phyloP scores from a whole-genome alignment of 2,888 invertebrate species.

The Caenorhabditis auriculariae region DNA sequence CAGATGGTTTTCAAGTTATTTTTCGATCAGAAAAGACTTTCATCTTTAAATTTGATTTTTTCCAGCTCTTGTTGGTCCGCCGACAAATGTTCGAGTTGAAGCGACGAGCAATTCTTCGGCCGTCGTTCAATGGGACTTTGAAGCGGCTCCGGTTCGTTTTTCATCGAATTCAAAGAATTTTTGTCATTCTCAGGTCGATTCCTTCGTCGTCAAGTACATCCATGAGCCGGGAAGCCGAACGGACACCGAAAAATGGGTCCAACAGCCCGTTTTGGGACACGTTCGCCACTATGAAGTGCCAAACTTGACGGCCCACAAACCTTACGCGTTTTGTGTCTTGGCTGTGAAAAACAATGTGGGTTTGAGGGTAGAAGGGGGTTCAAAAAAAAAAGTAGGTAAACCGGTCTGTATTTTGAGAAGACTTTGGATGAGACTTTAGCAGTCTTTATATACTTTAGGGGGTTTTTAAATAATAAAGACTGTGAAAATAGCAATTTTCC shows the following conservation, averaged over 20 bases:
- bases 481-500: too few relatives aligned
- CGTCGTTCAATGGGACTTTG: conserved; percentile 62
- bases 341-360: conserved; percentile 60
- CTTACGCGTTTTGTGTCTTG: conserved; percentile 62
- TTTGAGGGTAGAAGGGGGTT: too few relatives aligned
- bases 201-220: conserved; percentile 61
- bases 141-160: conserved; percentile 39
- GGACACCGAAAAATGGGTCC: conserved; percentile 47
- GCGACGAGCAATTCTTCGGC: conserved; percentile 58
- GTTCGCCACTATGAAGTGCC: conserved; percentile 52
- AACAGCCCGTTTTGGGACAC: conserved; percentile 48
- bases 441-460: too few relatives aligned
- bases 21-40: too few relatives aligned
- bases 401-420: too few relatives aligned
- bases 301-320: conserved; percentile 52
- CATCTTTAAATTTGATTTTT: conserved; percentile 10
- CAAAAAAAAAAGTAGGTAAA: too few relatives aligned
- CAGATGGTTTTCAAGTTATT: too few relatives aligned
- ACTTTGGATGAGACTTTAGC: too few relatives aligned
- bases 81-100: conserved; percentile 58
- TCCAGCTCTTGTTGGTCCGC: conserved; percentile 61
- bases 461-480: too few relatives aligned
- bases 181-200: conserved; percentile 51
- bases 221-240: conserved; percentile 55
- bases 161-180: too few relatives aligned